Conservation (phyloP, 2,113 vertebrate species). For the Elgaria multicarinata region DNA sequence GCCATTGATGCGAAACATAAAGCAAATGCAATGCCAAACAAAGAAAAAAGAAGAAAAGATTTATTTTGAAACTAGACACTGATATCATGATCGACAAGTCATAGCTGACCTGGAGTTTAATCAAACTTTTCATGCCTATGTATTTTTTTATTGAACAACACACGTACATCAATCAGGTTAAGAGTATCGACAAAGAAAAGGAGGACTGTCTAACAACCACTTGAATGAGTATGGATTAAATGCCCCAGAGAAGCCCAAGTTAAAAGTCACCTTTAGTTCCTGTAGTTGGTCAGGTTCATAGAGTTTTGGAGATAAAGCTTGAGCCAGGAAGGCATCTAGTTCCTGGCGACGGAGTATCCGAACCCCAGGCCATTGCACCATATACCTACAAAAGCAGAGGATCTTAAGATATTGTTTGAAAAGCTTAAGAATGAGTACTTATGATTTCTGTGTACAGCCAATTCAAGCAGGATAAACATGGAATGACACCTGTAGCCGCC, state of each 20-base stretch:
- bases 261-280: conserved; percentile 91
- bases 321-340: conserved; percentile 96
- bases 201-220: background rate
- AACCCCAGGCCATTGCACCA: conserved; percentile 97
- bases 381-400: conserved; percentile 82
- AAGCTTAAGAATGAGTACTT: background rate
- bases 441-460: background rate
- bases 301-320: conserved; percentile 95
- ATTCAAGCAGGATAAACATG: background rate
- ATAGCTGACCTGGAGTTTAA: background rate
- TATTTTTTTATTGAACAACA: background rate
- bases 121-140: background rate
- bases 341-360: conserved; percentile 95
- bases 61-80: background rate
- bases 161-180: background rate
- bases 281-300: conserved; percentile 98
- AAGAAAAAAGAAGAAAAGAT: background rate
- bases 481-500: background rate
- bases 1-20: background rate
- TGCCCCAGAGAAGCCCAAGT: background rate
- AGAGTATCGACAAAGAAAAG: background rate
- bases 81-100: background rate
- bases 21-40: background rate
- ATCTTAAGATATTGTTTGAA: background rate
- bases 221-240: conserved; percentile 2